phyloP scores from a whole-genome alignment of 35 echinoderm and acorn worm genomes.

The Ophioderma brevispina region DNA sequence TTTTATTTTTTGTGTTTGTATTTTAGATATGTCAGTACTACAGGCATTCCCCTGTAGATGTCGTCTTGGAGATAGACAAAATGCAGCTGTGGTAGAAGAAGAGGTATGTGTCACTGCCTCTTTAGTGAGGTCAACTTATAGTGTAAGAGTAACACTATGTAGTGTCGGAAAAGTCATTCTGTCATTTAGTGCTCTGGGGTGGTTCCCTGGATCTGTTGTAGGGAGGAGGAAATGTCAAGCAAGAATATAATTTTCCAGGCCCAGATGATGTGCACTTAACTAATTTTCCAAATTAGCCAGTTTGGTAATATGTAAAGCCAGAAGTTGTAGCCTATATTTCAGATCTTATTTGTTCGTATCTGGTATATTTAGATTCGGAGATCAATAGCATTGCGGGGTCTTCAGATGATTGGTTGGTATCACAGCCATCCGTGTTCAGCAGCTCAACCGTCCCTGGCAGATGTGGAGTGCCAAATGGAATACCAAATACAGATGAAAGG shows the following conservation, averaged over 20 bases:
- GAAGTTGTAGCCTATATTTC: too few relatives aligned
- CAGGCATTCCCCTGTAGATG: constrained; percentile 93
- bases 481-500: constrained; percentile 94
- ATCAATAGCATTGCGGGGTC: constrained; percentile 64
- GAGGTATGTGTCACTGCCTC: too few relatives aligned
- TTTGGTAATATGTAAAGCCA: too few relatives aligned
- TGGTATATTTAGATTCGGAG: constrained; percentile 64
- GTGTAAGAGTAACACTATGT: too few relatives aligned
- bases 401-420: constrained; percentile 95
- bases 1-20: constrained; percentile 31
- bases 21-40: constrained; percentile 88
- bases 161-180: too few relatives aligned
- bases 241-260: too few relatives aligned
- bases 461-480: constrained; percentile 94
- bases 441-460: constrained; percentile 83
- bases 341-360: neutral
- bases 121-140: neutral
- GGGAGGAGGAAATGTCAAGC: too few relatives aligned
- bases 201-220: too few relatives aligned
- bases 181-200: too few relatives aligned
- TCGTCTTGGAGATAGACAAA: constrained; percentile 74
- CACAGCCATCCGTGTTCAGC: constrained; percentile 90
- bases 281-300: too few relatives aligned
- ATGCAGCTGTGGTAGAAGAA: constrained; percentile 66
- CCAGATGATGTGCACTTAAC: too few relatives aligned